Evolutionary conservation across 2,113 vertebrate genomes (phyloP).

Genomic region (Himantopus leucocephalus): DNA sequence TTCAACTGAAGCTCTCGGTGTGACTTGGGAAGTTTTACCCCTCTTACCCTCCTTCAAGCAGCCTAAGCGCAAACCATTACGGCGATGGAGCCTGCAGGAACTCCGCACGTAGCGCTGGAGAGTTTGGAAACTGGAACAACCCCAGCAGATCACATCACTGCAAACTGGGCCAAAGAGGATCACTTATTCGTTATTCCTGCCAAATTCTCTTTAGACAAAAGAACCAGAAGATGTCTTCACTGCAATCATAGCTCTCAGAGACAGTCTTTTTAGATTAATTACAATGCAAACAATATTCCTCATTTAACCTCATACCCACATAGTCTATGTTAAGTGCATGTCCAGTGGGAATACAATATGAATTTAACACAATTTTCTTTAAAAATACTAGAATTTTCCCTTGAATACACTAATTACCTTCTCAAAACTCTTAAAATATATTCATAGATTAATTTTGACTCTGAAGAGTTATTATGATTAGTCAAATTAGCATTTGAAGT

Average conservation of each 20-base stretch:
- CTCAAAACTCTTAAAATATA: neutral
- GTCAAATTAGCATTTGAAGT: neutral
- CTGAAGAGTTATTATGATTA: neutral
- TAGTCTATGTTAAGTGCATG: neutral
- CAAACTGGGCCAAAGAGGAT: neutral
- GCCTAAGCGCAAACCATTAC: neutral
- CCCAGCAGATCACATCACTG: neutral
- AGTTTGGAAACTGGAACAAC: neutral
- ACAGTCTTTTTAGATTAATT: neutral
- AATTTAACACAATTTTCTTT: neutral
- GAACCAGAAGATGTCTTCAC: fast-evolving
- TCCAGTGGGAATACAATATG: neutral
- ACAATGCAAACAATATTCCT: neutral
- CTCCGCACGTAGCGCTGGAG: fast-evolving
- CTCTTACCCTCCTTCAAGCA: neutral
- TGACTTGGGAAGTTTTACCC: neutral
- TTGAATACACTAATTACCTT: neutral
- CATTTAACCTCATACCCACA: neutral
- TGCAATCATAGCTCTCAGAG: neutral
- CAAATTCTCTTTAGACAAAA: neutral
- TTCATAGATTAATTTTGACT: neutral
- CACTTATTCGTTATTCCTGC: neutral
- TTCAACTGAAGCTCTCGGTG: neutral
- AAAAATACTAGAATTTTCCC: neutral
- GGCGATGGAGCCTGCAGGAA: neutral